A percentile compares a stretch with the other conserved stretches of the same genome.
Evolutionary conservation across 2,888 invertebrate genomes (phyloP).

Genomic region (Eugnorisma glareosa): DNA sequence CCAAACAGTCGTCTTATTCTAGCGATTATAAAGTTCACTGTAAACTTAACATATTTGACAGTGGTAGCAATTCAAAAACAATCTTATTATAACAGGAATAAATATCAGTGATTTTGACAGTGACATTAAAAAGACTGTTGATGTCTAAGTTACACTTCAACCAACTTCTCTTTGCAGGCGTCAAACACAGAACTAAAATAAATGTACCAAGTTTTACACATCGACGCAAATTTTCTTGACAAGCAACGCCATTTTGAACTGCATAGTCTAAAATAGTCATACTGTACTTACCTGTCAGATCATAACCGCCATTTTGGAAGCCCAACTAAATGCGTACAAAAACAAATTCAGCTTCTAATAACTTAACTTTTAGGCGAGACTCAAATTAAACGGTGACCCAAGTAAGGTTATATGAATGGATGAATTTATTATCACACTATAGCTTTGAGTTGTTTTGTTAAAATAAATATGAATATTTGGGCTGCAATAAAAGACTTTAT

Average conservation of each 20-base stretch:
- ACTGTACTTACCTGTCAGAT: background rate
- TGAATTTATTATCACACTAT: conserved; percentile 29
- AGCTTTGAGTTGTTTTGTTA: background rate
- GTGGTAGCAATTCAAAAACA: too few species aligned
- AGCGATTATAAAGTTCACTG: too few species aligned
- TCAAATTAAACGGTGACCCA: conserved; percentile 47
- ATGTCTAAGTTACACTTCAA: background rate
- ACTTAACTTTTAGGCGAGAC: conserved; percentile 48
- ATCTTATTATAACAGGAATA: too few species aligned
- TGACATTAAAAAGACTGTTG: background rate
- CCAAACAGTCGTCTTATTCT: too few species aligned
- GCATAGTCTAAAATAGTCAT: too few species aligned
- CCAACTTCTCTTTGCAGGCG: too few species aligned
- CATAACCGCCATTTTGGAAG: conserved; percentile 9
- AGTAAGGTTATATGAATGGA: conserved; percentile 29
- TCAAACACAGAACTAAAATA: too few species aligned
- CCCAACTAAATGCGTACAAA: conserved; percentile 35
- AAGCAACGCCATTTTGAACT: too few species aligned
- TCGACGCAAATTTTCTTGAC: too few species aligned
- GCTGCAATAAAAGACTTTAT: background rate
- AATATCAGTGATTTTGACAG: background rate
- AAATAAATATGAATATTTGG: conserved; percentile 18
- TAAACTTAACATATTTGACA: too few species aligned
- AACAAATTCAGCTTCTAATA: conserved; percentile 54
- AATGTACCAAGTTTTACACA: too few species aligned